Evolutionary conservation across 2,888 invertebrate genomes (phyloP), one percentile per base, ranked within the genome.

Genomic region (Mythimna loreyi): DNA sequence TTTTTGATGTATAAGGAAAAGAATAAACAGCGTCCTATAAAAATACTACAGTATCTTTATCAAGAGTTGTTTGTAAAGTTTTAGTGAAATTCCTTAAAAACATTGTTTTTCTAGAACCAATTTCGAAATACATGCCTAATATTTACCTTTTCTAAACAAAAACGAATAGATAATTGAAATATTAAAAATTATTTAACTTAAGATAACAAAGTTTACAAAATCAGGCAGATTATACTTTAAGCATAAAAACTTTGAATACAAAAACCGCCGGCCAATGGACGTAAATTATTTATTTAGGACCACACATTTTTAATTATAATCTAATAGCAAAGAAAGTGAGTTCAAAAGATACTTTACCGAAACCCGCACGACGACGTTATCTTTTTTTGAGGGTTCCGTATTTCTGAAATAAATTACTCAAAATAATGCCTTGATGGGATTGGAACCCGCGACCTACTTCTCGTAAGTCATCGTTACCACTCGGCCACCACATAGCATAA

Each of bases 251-350:
- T 50, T 8, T 21, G 40, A 66, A 50, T 25, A 65, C 57, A 62
- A 53, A 52, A 56, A 11, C 53, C 36, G 36, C 19, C 3, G 11
- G 7, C 55, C 53, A 76, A 67, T 68, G 63, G 63, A 28, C 16
- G 40, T 49, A 30, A 52, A 67, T 11, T 81, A 74, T 81, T 81
- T 74, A 57, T 66, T 75, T 69, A 70, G 72, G 74, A 72, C 67
- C 13, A 33, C 21, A 33, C 33, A 43, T 60, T 52, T 60, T 71
- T 28, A 62, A 53, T 57, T 47, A 8, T 30, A 58, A 59, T 59
- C 64, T 50, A 50, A 9, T 21, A 58, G 40, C 45, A 63, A 75
- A 65, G 50, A 69, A 69, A 55, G 7, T n/a, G 19, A 45, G 11
- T 49, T 72, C 5, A 64, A 55, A 56, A 25, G 13, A 45, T 40